These are phyloP conservation scores for Automeris io DNA, from an alignment of 2,888 invertebrate species.

Conservation along the genomic window DNA sequence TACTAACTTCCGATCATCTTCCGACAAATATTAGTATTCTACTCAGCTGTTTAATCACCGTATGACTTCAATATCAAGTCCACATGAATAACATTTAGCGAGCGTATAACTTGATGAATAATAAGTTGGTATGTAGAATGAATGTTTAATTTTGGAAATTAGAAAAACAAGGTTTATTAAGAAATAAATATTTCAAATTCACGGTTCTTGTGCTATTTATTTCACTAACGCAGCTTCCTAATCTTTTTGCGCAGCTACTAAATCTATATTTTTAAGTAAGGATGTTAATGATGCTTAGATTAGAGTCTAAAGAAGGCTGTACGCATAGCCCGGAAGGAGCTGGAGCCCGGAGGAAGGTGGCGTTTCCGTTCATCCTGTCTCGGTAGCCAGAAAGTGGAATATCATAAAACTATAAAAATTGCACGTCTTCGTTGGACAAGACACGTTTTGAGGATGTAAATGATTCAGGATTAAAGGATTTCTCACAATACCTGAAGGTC, in stretches of 20 bases:
- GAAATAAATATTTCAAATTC: constrained; percentile 10
- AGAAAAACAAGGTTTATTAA: constrained; percentile 12
- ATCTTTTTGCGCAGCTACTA: background rate
- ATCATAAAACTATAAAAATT: too few relatives aligned
- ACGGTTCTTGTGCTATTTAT: constrained; percentile 1
- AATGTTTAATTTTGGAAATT: constrained; percentile 2
- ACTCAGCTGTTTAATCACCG: constrained; percentile 18
- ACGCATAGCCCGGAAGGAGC: too few relatives aligned
- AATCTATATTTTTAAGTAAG: too few relatives aligned
- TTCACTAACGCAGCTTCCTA: background rate
- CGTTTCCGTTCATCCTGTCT: too few relatives aligned
- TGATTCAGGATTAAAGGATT: too few relatives aligned
- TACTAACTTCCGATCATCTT: constrained; percentile 25
- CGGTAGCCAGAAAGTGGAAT: too few relatives aligned
- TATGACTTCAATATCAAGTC: constrained; percentile 23
- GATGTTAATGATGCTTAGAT: too few relatives aligned
- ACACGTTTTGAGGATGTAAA: too few relatives aligned
- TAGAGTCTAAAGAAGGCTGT: too few relatives aligned
- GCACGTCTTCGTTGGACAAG: too few relatives aligned
- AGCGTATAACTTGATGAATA: constrained; percentile 20
- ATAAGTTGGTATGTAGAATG: constrained; percentile 15
- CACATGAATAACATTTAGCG: constrained; percentile 25
- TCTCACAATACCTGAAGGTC: too few relatives aligned
- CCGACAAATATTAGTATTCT: constrained; percentile 30
- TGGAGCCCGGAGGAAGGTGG: too few relatives aligned